A percentile compares a stretch with the other conserved stretches of the same genome.
Evolutionary conservation across 2,113 vertebrate species (phyloP).

Genomic region (Perca flavescens): DNA sequence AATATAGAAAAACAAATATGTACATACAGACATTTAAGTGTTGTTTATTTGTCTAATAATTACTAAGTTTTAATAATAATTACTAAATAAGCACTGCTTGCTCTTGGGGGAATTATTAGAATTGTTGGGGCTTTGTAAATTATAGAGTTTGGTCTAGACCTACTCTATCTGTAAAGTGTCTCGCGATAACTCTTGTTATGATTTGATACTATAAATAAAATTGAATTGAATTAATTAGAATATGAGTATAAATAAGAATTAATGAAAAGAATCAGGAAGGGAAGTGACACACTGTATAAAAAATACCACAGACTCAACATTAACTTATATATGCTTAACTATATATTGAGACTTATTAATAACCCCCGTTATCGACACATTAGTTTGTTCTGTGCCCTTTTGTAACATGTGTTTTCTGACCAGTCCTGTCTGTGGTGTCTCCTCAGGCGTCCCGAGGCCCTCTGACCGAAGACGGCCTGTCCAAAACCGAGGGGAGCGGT

Average conservation of each 20-base stretch:
- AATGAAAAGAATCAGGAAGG: background rate
- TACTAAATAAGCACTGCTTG: no score
- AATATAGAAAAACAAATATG: no score
- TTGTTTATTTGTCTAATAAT: background rate
- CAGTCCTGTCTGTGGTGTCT: background rate
- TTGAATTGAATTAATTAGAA: no score
- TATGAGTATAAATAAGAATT: background rate
- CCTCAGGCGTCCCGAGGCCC: constrained; percentile 87
- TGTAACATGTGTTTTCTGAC: background rate
- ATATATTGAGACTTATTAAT: background rate
- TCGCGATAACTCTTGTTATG: no score
- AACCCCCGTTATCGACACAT: background rate
- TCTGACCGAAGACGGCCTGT: constrained; percentile 81
- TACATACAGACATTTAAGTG: no score
- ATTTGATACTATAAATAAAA: no score
- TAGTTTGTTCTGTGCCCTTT: background rate
- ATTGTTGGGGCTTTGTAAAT: no score
- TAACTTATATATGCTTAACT: background rate
- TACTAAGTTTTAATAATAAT: no score
- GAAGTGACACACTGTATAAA: background rate
- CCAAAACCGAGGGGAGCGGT: constrained; percentile 82
- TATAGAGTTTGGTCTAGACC: no score
- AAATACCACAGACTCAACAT: background rate
- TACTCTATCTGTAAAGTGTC: no score
- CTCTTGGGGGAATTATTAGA: no score